phyloP scores from a whole-genome alignment of 2,888 invertebrate genomes.

The Perdita meconis region DNA sequence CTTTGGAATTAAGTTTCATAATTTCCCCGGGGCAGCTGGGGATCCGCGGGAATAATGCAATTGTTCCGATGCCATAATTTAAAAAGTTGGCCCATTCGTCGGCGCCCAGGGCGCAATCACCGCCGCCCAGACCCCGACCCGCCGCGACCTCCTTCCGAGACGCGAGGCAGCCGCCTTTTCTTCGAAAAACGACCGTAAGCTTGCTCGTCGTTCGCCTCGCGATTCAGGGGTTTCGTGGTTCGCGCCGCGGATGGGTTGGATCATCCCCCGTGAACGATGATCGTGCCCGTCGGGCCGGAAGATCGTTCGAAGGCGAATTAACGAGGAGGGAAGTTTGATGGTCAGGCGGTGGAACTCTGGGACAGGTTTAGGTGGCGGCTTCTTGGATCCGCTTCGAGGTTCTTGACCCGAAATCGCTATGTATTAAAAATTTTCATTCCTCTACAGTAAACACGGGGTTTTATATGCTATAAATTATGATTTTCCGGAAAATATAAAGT shows the following conservation, averaged over 20 bases:
- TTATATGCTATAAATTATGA: no score
- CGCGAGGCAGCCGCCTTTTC: not conserved
- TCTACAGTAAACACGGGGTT: no score
- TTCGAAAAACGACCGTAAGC: not conserved
- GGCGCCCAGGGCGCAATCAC: constrained; percentile 75
- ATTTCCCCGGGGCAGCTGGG: constrained; percentile 72
- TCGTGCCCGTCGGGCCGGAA: not conserved
- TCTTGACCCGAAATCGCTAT: no score
- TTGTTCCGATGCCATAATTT: constrained; percentile 79
- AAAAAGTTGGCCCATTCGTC: constrained; percentile 79
- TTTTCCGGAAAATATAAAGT: no score
- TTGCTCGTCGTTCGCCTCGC: not conserved
- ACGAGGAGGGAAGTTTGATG: no score
- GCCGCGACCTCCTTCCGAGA: constrained; percentile 23
- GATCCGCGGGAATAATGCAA: constrained; percentile 72
- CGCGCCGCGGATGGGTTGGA: no score
- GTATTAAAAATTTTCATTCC: no score
- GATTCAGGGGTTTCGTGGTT: not conserved
- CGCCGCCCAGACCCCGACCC: constrained; percentile 50
- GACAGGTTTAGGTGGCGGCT: no score
- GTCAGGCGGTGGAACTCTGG: no score
- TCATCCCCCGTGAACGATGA: not conserved
- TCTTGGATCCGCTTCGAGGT: no score
- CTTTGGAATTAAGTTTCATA: constrained; percentile 76
- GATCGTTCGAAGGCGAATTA: not conserved